These are phyloP conservation scores for Choloepus didactylus DNA, from an alignment of 2,797 vertebrate genomes.

Conservation along the genomic window DNA sequence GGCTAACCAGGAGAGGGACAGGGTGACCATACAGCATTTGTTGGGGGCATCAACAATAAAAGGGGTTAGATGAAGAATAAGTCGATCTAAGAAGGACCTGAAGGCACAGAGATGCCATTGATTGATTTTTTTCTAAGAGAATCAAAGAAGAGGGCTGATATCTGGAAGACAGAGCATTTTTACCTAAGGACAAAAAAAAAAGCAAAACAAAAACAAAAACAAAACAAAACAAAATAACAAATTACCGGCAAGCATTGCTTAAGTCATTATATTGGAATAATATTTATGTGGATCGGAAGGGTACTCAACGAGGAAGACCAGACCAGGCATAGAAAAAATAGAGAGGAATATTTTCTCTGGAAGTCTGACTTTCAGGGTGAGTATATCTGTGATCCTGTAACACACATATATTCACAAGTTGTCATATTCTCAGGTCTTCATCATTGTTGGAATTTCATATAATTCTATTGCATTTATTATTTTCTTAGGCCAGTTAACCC, in stretches of 20 bases:
- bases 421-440: not conserved
- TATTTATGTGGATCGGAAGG: not conserved
- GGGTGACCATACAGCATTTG: not conserved
- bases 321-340: not conserved
- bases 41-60: not conserved
- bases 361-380: not conserved
- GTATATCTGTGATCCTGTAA: not conserved
- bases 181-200: not conserved
- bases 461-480: not conserved
- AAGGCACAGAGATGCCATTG: not conserved
- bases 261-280: not conserved
- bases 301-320: not conserved
- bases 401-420: not conserved
- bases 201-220: no score
- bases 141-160: not conserved
- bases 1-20: not conserved
- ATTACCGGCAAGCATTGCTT: not conserved
- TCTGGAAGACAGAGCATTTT: not conserved
- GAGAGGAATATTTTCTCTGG: not conserved
- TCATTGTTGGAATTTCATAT: not conserved
- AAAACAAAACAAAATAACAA: no score
- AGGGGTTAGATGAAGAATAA: not conserved
- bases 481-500: not conserved
- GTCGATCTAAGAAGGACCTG: not conserved
- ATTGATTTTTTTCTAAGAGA: not conserved